A percentile compares a stretch with the other conserved stretches of the same genome.
Conservation (phyloP, 2,113 vertebrate species). For the Phrynosoma platyrhinos region DNA sequence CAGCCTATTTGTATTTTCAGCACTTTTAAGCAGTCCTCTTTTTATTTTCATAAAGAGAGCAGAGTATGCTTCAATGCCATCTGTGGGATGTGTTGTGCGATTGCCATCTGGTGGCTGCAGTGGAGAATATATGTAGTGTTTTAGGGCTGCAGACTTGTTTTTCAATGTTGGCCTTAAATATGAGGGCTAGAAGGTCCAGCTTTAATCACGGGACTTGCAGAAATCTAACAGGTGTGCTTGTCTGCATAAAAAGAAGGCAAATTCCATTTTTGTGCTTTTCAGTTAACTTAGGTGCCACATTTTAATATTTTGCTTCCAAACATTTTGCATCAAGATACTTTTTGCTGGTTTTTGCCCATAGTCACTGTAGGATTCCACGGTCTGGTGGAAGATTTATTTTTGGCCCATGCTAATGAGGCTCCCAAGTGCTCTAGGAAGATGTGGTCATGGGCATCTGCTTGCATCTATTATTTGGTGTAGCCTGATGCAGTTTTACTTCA, state of each 20-base stretch:
- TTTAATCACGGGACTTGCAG: not conserved
- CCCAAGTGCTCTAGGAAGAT: not conserved
- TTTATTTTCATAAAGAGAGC: not conserved
- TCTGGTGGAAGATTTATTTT: too few species aligned
- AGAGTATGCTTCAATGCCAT: not conserved
- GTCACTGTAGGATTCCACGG: not conserved
- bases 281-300: too few species aligned
- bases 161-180: not conserved
- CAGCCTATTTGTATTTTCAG: not conserved
- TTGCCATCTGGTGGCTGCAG: slow-evolving; percentile 1
- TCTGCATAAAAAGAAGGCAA: not conserved
- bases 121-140: not conserved
- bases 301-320: not conserved
- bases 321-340: not conserved
- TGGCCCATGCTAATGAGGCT: too few species aligned
- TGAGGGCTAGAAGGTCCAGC: not conserved
- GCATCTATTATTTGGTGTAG: not conserved
- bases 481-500: not conserved
- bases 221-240: not conserved
- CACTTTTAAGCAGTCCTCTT: not conserved
- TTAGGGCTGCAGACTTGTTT: not conserved
- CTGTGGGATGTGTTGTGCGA: not conserved
- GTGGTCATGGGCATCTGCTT: not conserved
- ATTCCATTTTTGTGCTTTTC: not conserved
- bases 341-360: not conserved